Evolutionary conservation across 1,140 invertebrate genomes (phyloP).

Genomic region (Drosophila bocki): DNA sequence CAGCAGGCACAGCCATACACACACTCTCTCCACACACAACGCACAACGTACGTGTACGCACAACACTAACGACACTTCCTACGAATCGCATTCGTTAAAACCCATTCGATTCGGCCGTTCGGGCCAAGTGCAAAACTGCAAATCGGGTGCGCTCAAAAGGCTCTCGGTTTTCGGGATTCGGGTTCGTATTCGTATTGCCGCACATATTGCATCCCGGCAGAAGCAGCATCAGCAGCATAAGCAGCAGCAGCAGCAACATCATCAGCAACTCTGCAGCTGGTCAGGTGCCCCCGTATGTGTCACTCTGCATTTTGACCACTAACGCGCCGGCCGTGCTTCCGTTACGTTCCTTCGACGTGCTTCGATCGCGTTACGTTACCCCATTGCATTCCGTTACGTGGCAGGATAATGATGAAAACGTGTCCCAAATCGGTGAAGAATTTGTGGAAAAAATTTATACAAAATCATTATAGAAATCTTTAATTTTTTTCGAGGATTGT

Average conservation of each 20-base stretch:
- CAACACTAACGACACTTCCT: conserved; percentile 5
- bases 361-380: conserved; percentile 14
- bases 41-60: background rate
- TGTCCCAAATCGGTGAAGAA: background rate
- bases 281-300: conserved; percentile 73
- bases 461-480: too few relatives aligned
- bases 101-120: conserved; percentile 7
- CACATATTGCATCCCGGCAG: conserved; percentile 42
- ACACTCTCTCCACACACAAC: conserved; percentile 25
- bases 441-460: background rate
- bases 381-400: conserved; percentile 14
- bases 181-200: conserved; percentile 1
- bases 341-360: conserved; percentile 51
- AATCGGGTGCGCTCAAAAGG: conserved; percentile 65
- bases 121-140: conserved; percentile 28
- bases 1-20: conserved; percentile 25
- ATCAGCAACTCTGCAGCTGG: conserved; percentile 38
- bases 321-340: conserved; percentile 84
- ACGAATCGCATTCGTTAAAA: conserved; percentile 19
- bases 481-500: background rate
- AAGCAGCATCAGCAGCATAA: background rate
- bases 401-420: background rate
- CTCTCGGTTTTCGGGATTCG: conserved; percentile 29
- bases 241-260: conserved; percentile 4
- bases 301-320: conserved; percentile 85